A percentile compares a stretch with the other conserved stretches of the same genome.
These are phyloP conservation scores for Tenualosa ilisha DNA, from an alignment of 2,797 vertebrate genomes.

Conservation along the genomic window DNA sequence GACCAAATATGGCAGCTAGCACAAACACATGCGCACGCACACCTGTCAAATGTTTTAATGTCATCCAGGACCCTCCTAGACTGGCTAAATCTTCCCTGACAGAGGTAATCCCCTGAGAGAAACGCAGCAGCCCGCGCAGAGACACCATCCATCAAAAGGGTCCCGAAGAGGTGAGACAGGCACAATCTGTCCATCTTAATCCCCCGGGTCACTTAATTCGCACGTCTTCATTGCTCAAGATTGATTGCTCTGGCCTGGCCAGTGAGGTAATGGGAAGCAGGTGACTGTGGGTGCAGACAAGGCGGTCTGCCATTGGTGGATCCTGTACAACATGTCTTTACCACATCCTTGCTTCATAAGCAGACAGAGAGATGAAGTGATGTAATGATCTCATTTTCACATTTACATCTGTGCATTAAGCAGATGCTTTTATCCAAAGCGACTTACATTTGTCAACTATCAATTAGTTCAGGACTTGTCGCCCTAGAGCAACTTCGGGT, in stretches of 20 bases:
- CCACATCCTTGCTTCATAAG: neutral
- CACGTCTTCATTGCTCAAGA: constrained; percentile 22
- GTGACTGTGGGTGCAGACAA: neutral
- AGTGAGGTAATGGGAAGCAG: constrained; percentile 6
- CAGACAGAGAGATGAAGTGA: neutral
- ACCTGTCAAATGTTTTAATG: neutral
- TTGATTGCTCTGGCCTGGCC: constrained; percentile 19
- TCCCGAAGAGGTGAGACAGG: neutral
- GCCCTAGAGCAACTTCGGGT: no score
- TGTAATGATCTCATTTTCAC: neutral
- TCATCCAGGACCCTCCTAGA: neutral
- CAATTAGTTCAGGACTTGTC: no score
- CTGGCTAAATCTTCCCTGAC: neutral
- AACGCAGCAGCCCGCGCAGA: neutral
- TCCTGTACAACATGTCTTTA: neutral
- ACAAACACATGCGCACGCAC: neutral
- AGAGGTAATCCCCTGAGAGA: neutral
- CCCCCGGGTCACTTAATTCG: constrained; percentile 3
- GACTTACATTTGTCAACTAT: no score
- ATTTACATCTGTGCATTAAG: no score
- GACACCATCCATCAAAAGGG: neutral
- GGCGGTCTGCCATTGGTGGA: neutral
- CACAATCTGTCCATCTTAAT: neutral
- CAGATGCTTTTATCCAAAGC: no score
- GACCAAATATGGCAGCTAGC: neutral